Conservation (phyloP, 2,888 invertebrate species). For the Malachius bipustulatus region DNA sequence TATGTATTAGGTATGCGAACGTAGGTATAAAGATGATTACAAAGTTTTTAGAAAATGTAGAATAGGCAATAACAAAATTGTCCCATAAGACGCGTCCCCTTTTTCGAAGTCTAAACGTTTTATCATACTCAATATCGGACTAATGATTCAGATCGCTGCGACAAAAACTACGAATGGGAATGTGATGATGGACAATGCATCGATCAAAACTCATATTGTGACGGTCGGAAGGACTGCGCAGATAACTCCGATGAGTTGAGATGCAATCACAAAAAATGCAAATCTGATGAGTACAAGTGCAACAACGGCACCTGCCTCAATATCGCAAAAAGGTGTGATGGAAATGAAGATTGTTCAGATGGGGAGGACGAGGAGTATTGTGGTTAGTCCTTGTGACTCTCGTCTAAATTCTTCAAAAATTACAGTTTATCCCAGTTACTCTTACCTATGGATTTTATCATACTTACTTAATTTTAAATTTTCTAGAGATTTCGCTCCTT, state of each 20-base stretch:
- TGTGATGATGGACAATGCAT: conserved; percentile 45
- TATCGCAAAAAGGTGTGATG: conserved; percentile 41
- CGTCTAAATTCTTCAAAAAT: too few species aligned
- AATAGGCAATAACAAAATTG: too few species aligned
- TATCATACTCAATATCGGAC: conserved; percentile 27
- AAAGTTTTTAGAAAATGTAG: too few species aligned
- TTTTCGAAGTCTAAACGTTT: not conserved
- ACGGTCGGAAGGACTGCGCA: conserved; percentile 59
- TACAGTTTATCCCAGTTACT: too few species aligned
- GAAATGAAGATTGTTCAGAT: conserved; percentile 40
- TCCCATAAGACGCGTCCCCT: too few species aligned
- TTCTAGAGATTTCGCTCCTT: too few species aligned
- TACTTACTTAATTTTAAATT: too few species aligned
- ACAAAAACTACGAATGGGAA: conserved; percentile 40
- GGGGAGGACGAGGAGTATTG: conserved; percentile 47
- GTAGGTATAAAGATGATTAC: too few species aligned
- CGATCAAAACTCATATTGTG: conserved; percentile 37
- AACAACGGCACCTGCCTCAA: conserved; percentile 42
- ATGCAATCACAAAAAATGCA: conserved; percentile 47
- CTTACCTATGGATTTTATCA: too few species aligned
- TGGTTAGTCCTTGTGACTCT: conserved; percentile 33
- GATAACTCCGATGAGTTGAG: conserved; percentile 70
- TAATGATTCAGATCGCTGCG: too few species aligned
- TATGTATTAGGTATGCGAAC: too few species aligned
- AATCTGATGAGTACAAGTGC: conserved; percentile 44